phyloP scores from a whole-genome alignment of 1,140 invertebrate genomes.

The Paraescarpia echinospica region DNA sequence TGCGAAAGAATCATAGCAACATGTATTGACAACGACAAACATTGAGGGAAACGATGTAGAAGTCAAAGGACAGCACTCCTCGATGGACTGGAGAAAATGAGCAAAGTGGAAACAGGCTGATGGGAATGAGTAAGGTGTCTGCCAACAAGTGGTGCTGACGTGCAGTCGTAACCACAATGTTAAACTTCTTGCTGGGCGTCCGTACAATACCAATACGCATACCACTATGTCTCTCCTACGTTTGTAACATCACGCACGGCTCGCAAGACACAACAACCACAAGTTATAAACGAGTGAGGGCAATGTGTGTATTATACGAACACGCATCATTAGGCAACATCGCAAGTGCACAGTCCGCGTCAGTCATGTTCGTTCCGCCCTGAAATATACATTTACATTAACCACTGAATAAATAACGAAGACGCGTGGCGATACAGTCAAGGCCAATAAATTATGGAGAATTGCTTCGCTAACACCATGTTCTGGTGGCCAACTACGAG shows the following conservation, averaged over 20 bases:
- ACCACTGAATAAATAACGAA: neutral
- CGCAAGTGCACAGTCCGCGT: neutral
- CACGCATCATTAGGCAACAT: neutral
- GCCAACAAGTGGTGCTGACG: no score
- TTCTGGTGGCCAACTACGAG: neutral
- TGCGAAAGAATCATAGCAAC: no score
- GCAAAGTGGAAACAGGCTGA: no score
- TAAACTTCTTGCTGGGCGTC: no score
- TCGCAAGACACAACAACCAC: neutral
- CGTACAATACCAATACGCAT: no score
- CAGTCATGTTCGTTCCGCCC: neutral
- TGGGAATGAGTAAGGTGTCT: no score
- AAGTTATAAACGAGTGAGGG: neutral
- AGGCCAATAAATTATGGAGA: no score
- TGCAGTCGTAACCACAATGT: no score
- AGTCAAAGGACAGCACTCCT: no score
- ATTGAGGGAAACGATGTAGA: no score
- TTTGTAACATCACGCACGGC: neutral
- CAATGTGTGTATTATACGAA: neutral
- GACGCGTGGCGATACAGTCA: neutral
- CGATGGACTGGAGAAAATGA: no score
- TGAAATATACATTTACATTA: neutral
- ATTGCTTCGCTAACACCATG: neutral
- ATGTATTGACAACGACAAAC: no score
- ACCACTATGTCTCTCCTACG: neutral